Percentiles rank a stretch among this genome's conserved stretches.
phyloP scores from a whole-genome alignment of 2,888 invertebrate genomes.

The Ectobius pallidus region DNA sequence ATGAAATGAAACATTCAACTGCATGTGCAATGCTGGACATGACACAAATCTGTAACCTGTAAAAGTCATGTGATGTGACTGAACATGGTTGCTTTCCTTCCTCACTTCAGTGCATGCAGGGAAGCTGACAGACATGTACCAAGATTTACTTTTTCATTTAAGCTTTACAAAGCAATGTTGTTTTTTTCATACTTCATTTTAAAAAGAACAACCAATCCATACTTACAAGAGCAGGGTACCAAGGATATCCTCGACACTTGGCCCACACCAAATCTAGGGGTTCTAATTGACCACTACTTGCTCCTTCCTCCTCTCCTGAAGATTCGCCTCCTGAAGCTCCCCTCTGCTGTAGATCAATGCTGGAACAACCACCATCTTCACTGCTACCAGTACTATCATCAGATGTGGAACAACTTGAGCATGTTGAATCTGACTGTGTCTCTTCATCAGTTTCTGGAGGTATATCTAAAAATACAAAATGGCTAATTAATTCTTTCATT shows the following conservation, averaged over 20 bases:
- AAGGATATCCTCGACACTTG: constrained; percentile 94
- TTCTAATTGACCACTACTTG: constrained; percentile 58
- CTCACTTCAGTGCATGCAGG: no score
- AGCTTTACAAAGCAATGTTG: no score
- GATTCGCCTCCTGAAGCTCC: constrained; percentile 34
- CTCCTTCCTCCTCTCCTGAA: constrained; percentile 45
- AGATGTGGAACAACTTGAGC: constrained; percentile 58
- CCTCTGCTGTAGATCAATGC: constrained; percentile 41
- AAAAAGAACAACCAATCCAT: no score
- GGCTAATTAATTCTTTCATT: no score
- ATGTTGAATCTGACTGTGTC: constrained; percentile 55
- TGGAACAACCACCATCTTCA: constrained; percentile 49
- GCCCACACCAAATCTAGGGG: constrained; percentile 96
- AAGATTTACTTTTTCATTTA: no score
- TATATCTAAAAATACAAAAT: constrained; percentile 45
- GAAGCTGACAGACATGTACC: no score
- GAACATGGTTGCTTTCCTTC: no score
- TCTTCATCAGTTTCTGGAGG: constrained; percentile 55
- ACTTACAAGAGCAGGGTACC: constrained; percentile 88
- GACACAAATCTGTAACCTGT: no score
- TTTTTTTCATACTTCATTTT: no score
- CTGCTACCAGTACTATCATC: constrained; percentile 54
- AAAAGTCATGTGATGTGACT: no score
- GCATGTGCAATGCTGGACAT: no score
- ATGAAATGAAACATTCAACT: no score